Evolutionary conservation across 1,140 invertebrate genomes (phyloP).

Genomic region (Aradophagus sp.): DNA sequence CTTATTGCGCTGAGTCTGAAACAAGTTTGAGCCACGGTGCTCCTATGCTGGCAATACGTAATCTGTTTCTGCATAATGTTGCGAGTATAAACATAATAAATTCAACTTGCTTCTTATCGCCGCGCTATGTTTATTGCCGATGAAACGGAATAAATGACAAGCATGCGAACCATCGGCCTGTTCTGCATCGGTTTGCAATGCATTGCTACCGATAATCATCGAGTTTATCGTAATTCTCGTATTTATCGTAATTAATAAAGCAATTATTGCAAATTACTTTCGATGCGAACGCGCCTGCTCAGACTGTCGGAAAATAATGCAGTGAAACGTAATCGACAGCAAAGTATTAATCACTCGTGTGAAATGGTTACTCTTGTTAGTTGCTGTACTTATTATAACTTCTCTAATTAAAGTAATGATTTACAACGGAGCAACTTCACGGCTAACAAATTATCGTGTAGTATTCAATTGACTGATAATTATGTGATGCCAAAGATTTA

Average conservation of each 20-base stretch:
- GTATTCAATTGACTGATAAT: conserved; percentile 50
- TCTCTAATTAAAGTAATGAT: conserved; percentile 30
- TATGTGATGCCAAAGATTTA: conserved; percentile 35
- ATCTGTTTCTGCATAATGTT: conserved; percentile 36
- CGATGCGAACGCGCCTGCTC: too few species aligned
- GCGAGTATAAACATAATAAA: conserved; percentile 44
- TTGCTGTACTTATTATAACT: too few species aligned
- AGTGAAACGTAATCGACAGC: too few species aligned
- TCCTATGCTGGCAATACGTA: conserved; percentile 21
- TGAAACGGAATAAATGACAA: conserved; percentile 6
- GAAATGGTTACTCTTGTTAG: too few species aligned
- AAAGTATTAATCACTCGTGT: too few species aligned
- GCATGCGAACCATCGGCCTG: too few species aligned
- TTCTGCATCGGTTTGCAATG: too few species aligned
- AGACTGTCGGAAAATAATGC: too few species aligned
- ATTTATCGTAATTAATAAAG: too few species aligned
- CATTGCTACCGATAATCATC: too few species aligned
- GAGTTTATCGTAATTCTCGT: too few species aligned
- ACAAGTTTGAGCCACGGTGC: conserved; percentile 36
- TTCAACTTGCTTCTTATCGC: conserved; percentile 26
- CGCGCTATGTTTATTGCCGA: conserved; percentile 10
- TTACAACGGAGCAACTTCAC: conserved; percentile 5
- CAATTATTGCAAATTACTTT: too few species aligned
- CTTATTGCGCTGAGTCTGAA: conserved; percentile 40
- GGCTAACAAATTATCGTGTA: conserved; percentile 27